phyloP scores from a whole-genome alignment of 2,797 vertebrate species.

The Trichosurus vulpecula region DNA sequence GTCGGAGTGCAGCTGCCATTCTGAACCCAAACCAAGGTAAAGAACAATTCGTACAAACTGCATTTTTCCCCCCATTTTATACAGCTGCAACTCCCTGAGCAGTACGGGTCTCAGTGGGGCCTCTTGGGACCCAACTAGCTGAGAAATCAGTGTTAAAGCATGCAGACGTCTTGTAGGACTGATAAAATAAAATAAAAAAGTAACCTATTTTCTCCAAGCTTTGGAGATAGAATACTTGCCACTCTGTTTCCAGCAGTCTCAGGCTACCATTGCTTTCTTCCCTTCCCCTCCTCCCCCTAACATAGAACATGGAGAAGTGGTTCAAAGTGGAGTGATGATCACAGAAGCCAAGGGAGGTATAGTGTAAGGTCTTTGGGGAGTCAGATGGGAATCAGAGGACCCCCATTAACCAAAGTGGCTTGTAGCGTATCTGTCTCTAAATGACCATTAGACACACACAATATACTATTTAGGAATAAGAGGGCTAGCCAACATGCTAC shows the following conservation, averaged over 20 bases:
- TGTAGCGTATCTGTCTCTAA: conserved; percentile 57
- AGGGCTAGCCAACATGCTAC: conserved; percentile 39
- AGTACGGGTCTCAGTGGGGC: conserved; percentile 87
- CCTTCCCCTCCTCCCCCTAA: conserved; percentile 26
- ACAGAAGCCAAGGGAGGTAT: conserved; percentile 37
- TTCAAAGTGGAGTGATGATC: conserved; percentile 62
- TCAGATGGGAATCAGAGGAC: conserved; percentile 52
- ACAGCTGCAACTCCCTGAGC: conserved; percentile 89
- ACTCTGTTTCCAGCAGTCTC: conserved; percentile 78
- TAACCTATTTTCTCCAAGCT: conserved; percentile 85
- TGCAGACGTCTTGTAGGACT: conserved; percentile 80
- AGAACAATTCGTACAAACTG: conserved; percentile 90
- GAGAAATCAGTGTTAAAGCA: conserved; percentile 90
- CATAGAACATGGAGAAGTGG: conserved; percentile 12
- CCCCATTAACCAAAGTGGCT: conserved; percentile 57
- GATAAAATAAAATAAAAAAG: conserved; percentile 67
- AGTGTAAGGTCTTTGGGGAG: not conserved
- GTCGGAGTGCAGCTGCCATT: conserved; percentile 86
- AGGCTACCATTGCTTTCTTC: conserved; percentile 10
- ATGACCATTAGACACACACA: conserved; percentile 59
- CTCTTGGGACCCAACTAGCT: conserved; percentile 94
- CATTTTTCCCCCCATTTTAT: conserved; percentile 82
- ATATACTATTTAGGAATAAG: conserved; percentile 66
- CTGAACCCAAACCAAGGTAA: conserved; percentile 86
- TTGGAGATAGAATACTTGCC: conserved; percentile 88